Base-by-base conservation (phyloP, 2,888 invertebrate genomes). In the Coleophora flavipennella region DNA sequence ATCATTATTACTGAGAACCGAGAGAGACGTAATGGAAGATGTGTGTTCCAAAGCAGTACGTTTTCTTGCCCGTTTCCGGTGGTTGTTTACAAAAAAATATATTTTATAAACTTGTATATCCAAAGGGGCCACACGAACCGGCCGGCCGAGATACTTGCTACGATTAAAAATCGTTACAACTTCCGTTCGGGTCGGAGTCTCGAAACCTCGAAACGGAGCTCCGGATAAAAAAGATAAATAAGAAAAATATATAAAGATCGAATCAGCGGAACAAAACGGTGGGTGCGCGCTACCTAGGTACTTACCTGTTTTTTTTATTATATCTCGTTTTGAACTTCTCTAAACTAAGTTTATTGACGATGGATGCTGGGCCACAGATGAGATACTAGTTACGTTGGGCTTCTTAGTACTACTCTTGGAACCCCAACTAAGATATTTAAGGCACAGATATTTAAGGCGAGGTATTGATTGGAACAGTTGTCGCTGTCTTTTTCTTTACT, bases 111-210 rank as follows among this genome's bases (percentile, higher is more conserved):
- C 73, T 72, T 61, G 68, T 66, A n/a, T 69, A 73, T 72, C 71
- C 69, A 59, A 67, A 67, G 68, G 65, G 62, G 59, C 64, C 60
- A 57, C 64, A 65, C 64, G 64, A 66, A 75, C 75, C 63, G 70
- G 67, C 69, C 73, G 62, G 63, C 62, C 67, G 63, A 79, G 79
- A 83, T 81, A 79, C 77, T 77, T 71, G 76, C 65, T 66, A 68
- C 79, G 81, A 83, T 83, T 81, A 81, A 84, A 81, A 81, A 80
- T 81, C 76, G 80, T 80, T 79, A 79, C 81, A 81, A 81, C 84
- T 81, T 84, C 84, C 83, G 84, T 79, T 83, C 70, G 73, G 63
- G 63, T 65, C 68, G 62, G 67, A 4, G 20, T 4, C 3, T 20
- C 20, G 3, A 20, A 73, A 74, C 57, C 72, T 67, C 66, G 59